phyloP scores from a whole-genome alignment of 2,797 vertebrate genomes.

The Dromococcyx pavoninus region DNA sequence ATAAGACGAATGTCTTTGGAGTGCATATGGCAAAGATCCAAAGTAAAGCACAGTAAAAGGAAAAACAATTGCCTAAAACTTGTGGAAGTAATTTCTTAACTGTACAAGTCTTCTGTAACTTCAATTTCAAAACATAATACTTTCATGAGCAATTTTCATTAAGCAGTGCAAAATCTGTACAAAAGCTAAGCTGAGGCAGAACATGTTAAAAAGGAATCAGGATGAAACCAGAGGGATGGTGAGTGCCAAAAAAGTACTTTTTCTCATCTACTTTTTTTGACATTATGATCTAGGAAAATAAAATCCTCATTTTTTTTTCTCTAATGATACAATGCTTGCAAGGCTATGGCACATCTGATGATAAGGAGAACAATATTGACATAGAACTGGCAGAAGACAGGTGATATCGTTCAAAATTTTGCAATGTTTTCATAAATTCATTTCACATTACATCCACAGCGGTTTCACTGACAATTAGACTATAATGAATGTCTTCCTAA shows the following conservation, averaged over 20 bases:
- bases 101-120: neutral
- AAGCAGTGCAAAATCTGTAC: neutral
- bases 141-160: constrained; percentile 26
- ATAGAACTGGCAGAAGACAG: neutral
- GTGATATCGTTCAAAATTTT: neutral
- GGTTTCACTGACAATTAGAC: neutral
- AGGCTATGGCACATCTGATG: neutral
- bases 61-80: constrained; percentile 28
- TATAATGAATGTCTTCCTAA: neutral
- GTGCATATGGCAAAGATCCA: neutral
- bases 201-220: neutral
- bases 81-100: constrained; percentile 38
- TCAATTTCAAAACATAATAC: constrained; percentile 11
- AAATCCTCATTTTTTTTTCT: neutral
- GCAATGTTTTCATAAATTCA: neutral
- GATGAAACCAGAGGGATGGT: neutral
- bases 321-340: neutral
- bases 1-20: neutral
- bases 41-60: neutral
- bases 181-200: neutral
- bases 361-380: neutral
- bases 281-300: neutral
- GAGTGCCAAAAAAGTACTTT: neutral
- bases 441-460: neutral
- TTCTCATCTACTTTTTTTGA: neutral